Evolutionary conservation across 2,113 vertebrate genomes (phyloP).

Genomic region (Murina feae): DNA sequence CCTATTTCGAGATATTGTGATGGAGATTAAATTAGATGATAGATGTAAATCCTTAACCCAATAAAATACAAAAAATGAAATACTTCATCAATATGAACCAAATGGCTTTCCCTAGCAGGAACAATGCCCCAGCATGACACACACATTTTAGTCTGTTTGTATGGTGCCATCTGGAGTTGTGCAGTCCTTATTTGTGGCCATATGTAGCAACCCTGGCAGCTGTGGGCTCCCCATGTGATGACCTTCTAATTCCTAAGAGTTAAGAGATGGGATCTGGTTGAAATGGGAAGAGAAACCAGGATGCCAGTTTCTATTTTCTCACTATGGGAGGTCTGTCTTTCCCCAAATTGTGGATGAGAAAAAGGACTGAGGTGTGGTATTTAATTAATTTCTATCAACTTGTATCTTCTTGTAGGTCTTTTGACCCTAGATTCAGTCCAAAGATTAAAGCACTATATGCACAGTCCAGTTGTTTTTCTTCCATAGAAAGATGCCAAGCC

Average conservation of each 20-base stretch:
- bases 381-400: neutral
- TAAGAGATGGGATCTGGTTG: neutral
- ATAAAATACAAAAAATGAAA: neutral
- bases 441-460: neutral
- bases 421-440: neutral
- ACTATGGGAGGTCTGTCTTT: neutral
- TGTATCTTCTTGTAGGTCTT: neutral
- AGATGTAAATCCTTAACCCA: neutral
- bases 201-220: neutral
- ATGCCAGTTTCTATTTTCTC: neutral
- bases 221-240: neutral
- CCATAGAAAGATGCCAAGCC: neutral
- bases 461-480: neutral
- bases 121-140: neutral
- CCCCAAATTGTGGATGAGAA: neutral
- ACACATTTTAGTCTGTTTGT: neutral
- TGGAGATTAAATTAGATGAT: conserved; percentile 4
- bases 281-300: neutral
- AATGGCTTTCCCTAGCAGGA: neutral
- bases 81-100: neutral
- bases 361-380: neutral
- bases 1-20: neutral
- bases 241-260: neutral
- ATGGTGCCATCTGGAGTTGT: neutral
- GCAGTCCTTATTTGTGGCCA: neutral